A percentile compares a stretch with the other conserved stretches of the same genome.
phyloP scores from a whole-genome alignment of 2,113 vertebrate genomes.

The Oncorhynchus clarkii region DNA sequence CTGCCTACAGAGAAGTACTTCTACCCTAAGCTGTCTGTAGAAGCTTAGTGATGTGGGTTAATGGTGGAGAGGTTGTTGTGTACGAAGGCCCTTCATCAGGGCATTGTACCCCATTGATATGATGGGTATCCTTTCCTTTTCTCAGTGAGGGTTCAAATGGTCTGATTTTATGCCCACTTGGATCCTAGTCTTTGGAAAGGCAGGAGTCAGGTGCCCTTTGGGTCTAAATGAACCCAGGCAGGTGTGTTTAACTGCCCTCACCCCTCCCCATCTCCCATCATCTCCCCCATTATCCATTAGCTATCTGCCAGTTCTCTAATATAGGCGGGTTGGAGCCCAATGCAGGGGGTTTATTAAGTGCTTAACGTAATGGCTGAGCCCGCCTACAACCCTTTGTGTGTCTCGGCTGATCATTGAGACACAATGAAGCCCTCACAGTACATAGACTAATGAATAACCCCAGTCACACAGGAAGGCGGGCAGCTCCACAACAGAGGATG shows the following conservation, averaged over 20 bases:
- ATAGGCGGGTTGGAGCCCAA: slow-evolving; percentile 50
- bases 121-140: not conserved
- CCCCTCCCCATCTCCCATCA: slow-evolving; percentile 23
- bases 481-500: not conserved
- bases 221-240: slow-evolving; percentile 57
- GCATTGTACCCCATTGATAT: not conserved
- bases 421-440: slow-evolving; percentile 66
- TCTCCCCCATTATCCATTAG: slow-evolving; percentile 2
- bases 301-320: slow-evolving; percentile 55
- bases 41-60: no score
- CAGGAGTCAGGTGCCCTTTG: slow-evolving; percentile 37
- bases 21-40: not conserved
- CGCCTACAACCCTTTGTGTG: slow-evolving; percentile 62
- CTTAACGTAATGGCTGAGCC: slow-evolving; percentile 64
- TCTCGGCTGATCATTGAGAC: slow-evolving; percentile 52
- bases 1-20: slow-evolving; percentile 29
- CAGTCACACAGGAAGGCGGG: slow-evolving; percentile 64
- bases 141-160: not conserved
- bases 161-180: not conserved
- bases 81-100: not conserved
- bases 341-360: slow-evolving; percentile 63
- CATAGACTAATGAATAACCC: slow-evolving; percentile 66
- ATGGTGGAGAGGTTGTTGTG: not conserved
- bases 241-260: slow-evolving; percentile 63
- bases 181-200: no score